phyloP scores from a whole-genome alignment of 2,888 invertebrate species.

The Dicranocentrus wangi region DNA sequence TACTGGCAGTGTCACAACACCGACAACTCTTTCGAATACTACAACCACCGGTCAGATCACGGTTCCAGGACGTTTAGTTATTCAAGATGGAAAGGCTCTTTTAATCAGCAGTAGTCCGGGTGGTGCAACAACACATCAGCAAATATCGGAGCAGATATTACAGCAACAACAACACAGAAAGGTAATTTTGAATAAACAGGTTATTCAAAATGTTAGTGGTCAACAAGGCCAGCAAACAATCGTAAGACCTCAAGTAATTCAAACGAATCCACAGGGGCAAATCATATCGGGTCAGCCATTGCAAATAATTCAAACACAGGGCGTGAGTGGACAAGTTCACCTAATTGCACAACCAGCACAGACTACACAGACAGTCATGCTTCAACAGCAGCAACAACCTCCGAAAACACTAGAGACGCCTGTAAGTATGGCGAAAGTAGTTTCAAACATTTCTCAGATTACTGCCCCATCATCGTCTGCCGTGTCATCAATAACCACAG shows the following conservation, averaged over 20 bases:
- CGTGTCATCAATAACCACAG: slow-evolving; percentile 72
- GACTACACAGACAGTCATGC: too few relatives aligned
- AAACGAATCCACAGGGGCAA: slow-evolving; percentile 24
- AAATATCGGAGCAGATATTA: slow-evolving; percentile 22
- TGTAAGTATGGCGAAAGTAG: neutral
- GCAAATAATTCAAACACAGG: slow-evolving; percentile 51
- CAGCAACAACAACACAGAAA: slow-evolving; percentile 34
- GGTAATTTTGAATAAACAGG: slow-evolving; percentile 31
- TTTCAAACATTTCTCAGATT: neutral
- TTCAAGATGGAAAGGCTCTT: slow-evolving; percentile 58
- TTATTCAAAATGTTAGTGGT: slow-evolving; percentile 5
- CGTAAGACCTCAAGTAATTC: slow-evolving; percentile 31
- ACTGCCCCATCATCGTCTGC: slow-evolving; percentile 74
- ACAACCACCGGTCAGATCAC: neutral
- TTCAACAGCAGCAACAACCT: neutral
- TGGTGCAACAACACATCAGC: neutral
- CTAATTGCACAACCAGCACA: slow-evolving; percentile 26
- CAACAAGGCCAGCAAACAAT: slow-evolving; percentile 11
- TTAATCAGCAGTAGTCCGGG: slow-evolving; percentile 23
- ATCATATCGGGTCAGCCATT: slow-evolving; percentile 17
- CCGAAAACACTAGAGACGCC: neutral
- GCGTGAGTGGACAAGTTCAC: slow-evolving; percentile 27
- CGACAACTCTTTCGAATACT: neutral
- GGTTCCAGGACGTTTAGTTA: slow-evolving; percentile 36
- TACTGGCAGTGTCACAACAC: neutral